Base-by-base conservation (phyloP, 2,797 vertebrate species). In the Eleutherodactylus coqui region DNA sequence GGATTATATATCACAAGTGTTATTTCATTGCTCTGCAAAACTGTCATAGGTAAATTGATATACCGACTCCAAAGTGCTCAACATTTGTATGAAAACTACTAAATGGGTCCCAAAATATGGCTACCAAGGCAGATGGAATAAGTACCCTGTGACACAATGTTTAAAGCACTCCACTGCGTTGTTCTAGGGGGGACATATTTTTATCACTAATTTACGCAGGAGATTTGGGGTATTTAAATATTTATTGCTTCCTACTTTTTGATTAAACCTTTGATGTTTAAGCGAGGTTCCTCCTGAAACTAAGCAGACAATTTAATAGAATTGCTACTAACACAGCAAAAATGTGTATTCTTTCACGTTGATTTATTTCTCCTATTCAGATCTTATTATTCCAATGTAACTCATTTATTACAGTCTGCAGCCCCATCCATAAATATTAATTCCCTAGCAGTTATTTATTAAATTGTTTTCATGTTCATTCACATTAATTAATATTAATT, bases 381-480 rank as follows among this genome's bases (percentile, higher is more conserved):
- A 58, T 58, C 24, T 27, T n/a, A 58, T 58, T n/a, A 78, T 27
- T 78, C 24, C 36, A 58, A 3, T 27, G 51, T 78, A 34, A 41
- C 51, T 60, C 27, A 58, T 78, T 41, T 41, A 78, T 58, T 78
- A 78, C 13, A 58, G 43, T 58, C 55, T 58, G 60, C 76, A 41
- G 58, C 60, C 36, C 41, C 14, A 58, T 58, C 27, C 34, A 58
- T 78, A 78, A 78, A 60, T 58, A 77, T 77, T 55, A 77, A 58
- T 60, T 16, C 34, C 32, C 21, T 9, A 2, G n/a, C 11, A 34
- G 32, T 60, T 78, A 60, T 76, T 51, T 32, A 76, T 78, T 78
- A 78, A 41, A 55, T 78, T 60, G 53, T 78, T 60, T 78, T 78
- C 76, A 60, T 58, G 76, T 78, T 78, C 34, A n/a, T 78, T 78